These are phyloP conservation scores for Eupithecia vulgata DNA, from an alignment of 2,888 invertebrate genomes.

Conservation along the genomic window DNA sequence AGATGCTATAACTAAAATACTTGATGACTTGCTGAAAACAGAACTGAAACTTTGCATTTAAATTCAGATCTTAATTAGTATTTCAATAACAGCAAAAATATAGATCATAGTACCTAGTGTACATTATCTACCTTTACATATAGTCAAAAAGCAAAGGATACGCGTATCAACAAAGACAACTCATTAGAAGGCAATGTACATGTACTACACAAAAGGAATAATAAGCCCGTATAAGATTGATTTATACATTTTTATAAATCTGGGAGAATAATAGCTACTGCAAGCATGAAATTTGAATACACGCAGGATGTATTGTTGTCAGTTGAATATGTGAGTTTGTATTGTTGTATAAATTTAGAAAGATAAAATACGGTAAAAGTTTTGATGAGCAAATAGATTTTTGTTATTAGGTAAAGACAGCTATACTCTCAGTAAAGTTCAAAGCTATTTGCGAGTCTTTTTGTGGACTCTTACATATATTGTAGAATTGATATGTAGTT, in stretches of 20 bases:
- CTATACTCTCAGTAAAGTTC: neutral
- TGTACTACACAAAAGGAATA: slow-evolving; percentile 61
- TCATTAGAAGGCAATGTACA: slow-evolving; percentile 56
- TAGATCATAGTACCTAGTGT: neutral
- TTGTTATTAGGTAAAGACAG: neutral
- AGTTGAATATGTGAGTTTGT: slow-evolving; percentile 30
- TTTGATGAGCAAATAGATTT: neutral
- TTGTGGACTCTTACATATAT: neutral
- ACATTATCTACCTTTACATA: neutral
- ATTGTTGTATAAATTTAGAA: slow-evolving; percentile 29
- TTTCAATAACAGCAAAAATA: neutral
- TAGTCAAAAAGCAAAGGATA: slow-evolving; percentile 20
- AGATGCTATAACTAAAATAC: neutral
- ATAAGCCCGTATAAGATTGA: slow-evolving; percentile 64
- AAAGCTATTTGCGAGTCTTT: neutral
- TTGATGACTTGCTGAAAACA: neutral
- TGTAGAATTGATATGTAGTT: neutral
- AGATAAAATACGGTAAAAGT: neutral
- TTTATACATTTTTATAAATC: slow-evolving; percentile 57
- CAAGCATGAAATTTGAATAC: slow-evolving; percentile 54
- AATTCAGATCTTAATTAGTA: neutral
- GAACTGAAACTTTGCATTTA: neutral
- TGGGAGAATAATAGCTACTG: slow-evolving; percentile 52
- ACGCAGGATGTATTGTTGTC: slow-evolving; percentile 53
- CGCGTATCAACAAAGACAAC: slow-evolving; percentile 46